Evolutionary conservation across 2,113 vertebrate genomes (phyloP).

Genomic region (Glaucomys volans): DNA sequence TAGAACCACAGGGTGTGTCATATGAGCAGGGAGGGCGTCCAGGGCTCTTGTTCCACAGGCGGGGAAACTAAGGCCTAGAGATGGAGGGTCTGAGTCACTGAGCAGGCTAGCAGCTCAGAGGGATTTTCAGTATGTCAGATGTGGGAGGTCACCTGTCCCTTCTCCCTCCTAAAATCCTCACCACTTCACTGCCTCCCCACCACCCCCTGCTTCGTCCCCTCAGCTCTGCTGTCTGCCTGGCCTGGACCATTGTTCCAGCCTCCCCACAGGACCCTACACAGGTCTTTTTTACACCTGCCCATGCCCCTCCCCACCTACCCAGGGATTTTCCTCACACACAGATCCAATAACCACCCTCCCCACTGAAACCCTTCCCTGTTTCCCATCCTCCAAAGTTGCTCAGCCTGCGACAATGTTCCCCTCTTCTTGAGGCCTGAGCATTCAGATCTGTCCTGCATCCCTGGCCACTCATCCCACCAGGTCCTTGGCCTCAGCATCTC

Average conservation of each 20-base stretch:
- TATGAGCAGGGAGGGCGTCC: background rate
- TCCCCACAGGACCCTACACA: background rate
- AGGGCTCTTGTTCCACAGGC: background rate
- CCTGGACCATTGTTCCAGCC: background rate
- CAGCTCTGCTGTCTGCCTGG: background rate
- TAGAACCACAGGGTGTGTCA: background rate
- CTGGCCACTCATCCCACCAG: background rate
- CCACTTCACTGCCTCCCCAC: background rate
- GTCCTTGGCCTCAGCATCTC: background rate
- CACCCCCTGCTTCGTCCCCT: background rate
- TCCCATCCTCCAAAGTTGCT: background rate
- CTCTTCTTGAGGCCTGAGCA: background rate
- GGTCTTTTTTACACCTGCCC: background rate
- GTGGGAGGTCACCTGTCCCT: background rate
- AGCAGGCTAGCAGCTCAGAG: background rate
- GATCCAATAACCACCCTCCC: background rate
- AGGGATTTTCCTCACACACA: background rate
- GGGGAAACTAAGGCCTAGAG: background rate
- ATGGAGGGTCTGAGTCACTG: background rate
- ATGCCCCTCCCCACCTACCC: background rate
- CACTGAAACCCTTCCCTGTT: background rate
- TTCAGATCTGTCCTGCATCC: background rate
- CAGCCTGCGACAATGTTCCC: background rate
- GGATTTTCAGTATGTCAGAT: background rate
- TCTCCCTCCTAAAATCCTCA: background rate